Percentiles rank a stretch among this genome's conserved stretches.
Conservation (phyloP, 2,113 vertebrate genomes). For the Acinonyx jubatus region DNA sequence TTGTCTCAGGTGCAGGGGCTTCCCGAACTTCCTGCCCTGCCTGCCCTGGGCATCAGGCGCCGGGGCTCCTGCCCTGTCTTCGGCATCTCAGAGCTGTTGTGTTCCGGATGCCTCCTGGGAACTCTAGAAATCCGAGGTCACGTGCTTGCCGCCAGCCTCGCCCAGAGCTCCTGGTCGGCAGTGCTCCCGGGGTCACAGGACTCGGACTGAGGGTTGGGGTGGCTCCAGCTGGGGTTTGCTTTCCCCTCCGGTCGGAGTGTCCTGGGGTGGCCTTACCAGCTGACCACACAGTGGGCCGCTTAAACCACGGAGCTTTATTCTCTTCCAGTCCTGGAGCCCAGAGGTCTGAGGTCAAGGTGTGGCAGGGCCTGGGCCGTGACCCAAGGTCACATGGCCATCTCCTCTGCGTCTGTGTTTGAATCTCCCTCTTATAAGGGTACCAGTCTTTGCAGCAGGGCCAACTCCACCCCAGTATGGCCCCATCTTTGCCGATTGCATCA, state of each 20-base stretch:
- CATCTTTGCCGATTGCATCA: neutral
- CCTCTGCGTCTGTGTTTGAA: neutral
- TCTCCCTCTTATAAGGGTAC: neutral
- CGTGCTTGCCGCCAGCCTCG: neutral
- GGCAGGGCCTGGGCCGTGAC: neutral
- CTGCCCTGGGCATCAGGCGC: neutral
- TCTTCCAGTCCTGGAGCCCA: neutral
- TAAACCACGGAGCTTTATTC: neutral
- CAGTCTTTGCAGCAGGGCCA: neutral
- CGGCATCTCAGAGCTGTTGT: neutral
- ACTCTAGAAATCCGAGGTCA: neutral
- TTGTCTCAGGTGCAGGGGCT: accelerated
- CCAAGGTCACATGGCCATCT: accelerated
- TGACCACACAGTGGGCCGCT: accelerated
- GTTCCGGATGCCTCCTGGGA: neutral
- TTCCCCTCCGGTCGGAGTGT: no score
- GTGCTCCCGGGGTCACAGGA: neutral
- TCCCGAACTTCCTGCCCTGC: accelerated
- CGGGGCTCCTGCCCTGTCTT: neutral
- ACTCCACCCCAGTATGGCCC: neutral
- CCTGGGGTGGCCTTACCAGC: accelerated
- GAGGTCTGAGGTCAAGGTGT: neutral
- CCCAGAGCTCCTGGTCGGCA: neutral
- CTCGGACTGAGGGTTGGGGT: neutral
- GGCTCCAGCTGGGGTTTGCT: neutral